These are phyloP conservation scores for Mythimna lalbum DNA, from an alignment of 2,888 invertebrate species.

Conservation along the genomic window DNA sequence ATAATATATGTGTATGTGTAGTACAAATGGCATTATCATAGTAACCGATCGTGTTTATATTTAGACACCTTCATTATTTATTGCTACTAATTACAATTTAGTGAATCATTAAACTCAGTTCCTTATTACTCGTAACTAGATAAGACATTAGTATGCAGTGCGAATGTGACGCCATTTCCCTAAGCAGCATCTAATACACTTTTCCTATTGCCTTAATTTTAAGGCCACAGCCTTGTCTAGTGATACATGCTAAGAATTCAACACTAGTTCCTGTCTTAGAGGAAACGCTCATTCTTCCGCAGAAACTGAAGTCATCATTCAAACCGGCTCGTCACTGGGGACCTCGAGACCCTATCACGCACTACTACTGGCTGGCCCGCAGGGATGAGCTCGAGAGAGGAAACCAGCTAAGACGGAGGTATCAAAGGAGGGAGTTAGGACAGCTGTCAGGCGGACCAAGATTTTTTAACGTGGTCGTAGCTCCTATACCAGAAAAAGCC, in stretches of 20 bases:
- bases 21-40: neutral
- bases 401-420: conserved; percentile 62
- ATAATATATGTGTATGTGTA: no score
- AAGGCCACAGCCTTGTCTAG: conserved; percentile 68
- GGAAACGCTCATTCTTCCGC: conserved; percentile 62
- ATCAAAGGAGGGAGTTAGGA: conserved; percentile 74
- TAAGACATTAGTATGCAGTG: conserved; percentile 43
- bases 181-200: conserved; percentile 50
- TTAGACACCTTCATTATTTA: conserved; percentile 8
- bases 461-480: conserved; percentile 62
- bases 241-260: conserved; percentile 55
- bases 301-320: conserved; percentile 85
- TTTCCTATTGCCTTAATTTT: conserved; percentile 56
- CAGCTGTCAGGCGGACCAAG: conserved; percentile 76
- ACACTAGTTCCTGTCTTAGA: conserved; percentile 59
- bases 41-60: neutral
- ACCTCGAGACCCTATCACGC: conserved; percentile 85
- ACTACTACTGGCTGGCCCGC: conserved; percentile 84
- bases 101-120: conserved; percentile 34
- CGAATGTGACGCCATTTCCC: conserved; percentile 55
- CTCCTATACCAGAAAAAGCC: conserved; percentile 37
- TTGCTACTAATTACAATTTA: neutral
- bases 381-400: conserved; percentile 74
- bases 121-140: conserved; percentile 24
- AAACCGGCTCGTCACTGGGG: conserved; percentile 86